These are phyloP conservation scores for Microctenopoma steveboyesi DNA, from an alignment of 2,797 vertebrate species.

Conservation along the genomic window DNA sequence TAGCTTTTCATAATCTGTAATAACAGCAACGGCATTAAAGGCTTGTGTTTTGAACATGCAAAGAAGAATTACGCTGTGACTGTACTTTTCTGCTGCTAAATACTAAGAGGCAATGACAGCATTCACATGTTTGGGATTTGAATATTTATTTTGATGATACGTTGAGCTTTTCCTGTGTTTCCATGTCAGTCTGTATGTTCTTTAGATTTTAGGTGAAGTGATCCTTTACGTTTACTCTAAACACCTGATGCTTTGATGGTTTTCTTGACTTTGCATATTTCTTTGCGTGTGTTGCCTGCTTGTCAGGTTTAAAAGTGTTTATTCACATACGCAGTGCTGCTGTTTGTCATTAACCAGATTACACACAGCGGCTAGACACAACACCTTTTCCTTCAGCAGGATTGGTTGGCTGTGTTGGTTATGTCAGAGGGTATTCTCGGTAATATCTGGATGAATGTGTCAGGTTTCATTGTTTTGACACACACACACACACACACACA, in stretches of 20 bases:
- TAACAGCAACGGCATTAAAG: neutral
- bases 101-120: neutral
- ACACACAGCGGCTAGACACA: constrained; percentile 38
- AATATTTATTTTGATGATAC: neutral
- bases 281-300: neutral
- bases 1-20: neutral
- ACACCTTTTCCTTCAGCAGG: constrained; percentile 38
- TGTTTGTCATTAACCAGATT: constrained; percentile 49
- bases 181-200: neutral
- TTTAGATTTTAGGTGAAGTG: neutral
- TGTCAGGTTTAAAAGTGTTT: neutral
- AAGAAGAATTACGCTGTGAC: neutral
- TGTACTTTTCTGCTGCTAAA: neutral
- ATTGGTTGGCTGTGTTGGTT: constrained; percentile 41
- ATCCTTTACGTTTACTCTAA: neutral
- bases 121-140: neutral
- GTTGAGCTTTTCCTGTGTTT: neutral
- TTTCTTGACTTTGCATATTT: neutral
- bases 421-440: constrained; percentile 51
- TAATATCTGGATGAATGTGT: constrained; percentile 61
- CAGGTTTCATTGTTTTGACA: constrained; percentile 57
- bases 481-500: constrained; percentile 23
- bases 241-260: neutral
- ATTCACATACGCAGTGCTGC: neutral
- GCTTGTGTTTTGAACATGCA: neutral